A percentile compares a stretch with the other conserved stretches of the same genome.
Evolutionary conservation across 2,888 invertebrate species (phyloP).

Genomic region (Sinhomidia bicolor): DNA sequence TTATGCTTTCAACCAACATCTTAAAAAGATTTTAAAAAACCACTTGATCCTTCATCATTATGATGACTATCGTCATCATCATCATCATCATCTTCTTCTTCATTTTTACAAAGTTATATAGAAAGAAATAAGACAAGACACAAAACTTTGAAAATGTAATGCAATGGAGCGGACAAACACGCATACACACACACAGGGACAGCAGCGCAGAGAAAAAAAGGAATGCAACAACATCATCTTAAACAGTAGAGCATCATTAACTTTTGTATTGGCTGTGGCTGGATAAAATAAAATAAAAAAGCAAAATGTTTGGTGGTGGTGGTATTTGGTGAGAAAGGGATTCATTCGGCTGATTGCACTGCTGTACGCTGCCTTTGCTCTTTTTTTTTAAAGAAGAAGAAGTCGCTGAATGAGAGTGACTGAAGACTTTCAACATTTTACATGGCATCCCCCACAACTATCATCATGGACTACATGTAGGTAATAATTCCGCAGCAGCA

Average conservation of each 20-base stretch:
- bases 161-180: constrained; percentile 22
- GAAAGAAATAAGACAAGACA: constrained; percentile 9
- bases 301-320: background rate
- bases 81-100: constrained; percentile 12
- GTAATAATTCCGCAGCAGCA: constrained; percentile 1
- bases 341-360: background rate
- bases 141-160: constrained; percentile 14
- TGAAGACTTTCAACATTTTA: background rate
- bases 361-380: too few relatives aligned
- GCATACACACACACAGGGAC: background rate
- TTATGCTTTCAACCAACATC: constrained; percentile 36
- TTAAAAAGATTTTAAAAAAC: constrained; percentile 27
- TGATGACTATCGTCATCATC: constrained; percentile 22
- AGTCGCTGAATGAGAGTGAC: background rate
- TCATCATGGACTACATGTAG: background rate
- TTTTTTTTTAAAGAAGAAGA: background rate
- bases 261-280: constrained; percentile 38
- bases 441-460: background rate
- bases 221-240: constrained; percentile 54
- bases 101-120: too few relatives aligned
- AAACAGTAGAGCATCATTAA: constrained; percentile 44
- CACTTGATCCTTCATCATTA: constrained; percentile 64
- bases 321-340: constrained; percentile 37
- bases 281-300: constrained; percentile 1
- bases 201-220: constrained; percentile 4